Evolutionary conservation across 1,140 invertebrate species (phyloP), one percentile per base, ranked within the genome.

Genomic region (Ceratitis capitata): DNA sequence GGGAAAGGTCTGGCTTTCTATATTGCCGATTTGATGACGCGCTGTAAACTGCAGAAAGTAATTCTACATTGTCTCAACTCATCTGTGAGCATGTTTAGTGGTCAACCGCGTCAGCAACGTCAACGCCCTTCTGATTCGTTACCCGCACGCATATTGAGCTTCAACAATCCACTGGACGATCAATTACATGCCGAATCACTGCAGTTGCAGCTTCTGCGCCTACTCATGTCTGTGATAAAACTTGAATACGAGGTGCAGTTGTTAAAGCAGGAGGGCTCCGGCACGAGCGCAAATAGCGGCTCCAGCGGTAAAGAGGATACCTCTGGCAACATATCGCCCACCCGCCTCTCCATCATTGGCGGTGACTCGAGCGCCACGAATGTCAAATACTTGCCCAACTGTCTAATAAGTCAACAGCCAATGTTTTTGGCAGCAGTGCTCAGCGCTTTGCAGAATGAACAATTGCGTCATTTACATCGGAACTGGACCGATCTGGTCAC

Each of bases 21-120:
- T 91, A 95, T 98, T 47, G 95, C 95, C 82, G 96, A 98, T 92
- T 92, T 98, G 85, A 92, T 98, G 86, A 93, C 94, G 1, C 95
- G 96, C 85, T 97, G 96, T 89, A 98, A 98, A 92, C 94, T 98
- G 35, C 97, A 98, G 92, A 97, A 98, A 91, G 95, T 97, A n/a
- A 93, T 97, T 39, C 93, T 98, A 49, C 96, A 97, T 90, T 97
- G 96, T 91, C 92, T 98, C 35, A 93, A 97, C 16, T 95, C 96
- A 9, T 96, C 95, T 35, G 96, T 98, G 3, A 93, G 93, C 83
- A 92, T 91, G 87, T 93, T 92, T 85, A 92, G 91, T 4, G 84
- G 83, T 84, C 0, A 85, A 86, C 1, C 84, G 42, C 35, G 39
- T 2, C 39, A 85, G 32, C 42, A 47, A n/a, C 85, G 74, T 3